Conservation (phyloP, 2,888 invertebrate species). For the Nephrotoma flavescens region DNA sequence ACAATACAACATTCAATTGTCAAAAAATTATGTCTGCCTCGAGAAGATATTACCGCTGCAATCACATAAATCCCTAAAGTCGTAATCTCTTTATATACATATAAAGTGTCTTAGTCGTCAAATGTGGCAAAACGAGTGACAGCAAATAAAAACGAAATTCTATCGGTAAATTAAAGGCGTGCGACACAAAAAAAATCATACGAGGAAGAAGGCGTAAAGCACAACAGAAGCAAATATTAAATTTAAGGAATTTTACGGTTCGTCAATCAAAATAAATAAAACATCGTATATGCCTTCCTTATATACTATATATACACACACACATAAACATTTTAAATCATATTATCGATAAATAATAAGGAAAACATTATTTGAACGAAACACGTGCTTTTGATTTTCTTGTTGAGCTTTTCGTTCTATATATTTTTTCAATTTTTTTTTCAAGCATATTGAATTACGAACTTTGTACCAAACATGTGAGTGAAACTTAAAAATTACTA, state of each 20-base stretch:
- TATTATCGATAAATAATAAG: not conserved
- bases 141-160: not conserved
- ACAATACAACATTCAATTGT: too few species aligned
- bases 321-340: not conserved
- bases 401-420: not conserved
- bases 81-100: not conserved
- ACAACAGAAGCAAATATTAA: not conserved
- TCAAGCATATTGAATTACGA: not conserved
- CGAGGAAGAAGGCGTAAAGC: not conserved
- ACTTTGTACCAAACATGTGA: not conserved
- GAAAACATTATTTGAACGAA: not conserved
- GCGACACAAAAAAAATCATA: not conserved
- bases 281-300: not conserved
- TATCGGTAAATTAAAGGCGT: not conserved
- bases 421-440: not conserved
- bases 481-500: not conserved
- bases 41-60: too few species aligned
- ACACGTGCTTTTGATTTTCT: not conserved
- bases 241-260: not conserved
- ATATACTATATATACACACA: too few species aligned
- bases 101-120: not conserved
- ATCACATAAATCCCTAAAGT: too few species aligned
- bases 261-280: not conserved
- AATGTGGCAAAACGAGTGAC: too few species aligned
- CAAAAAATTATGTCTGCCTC: too few species aligned